phyloP scores from a whole-genome alignment of 2,113 vertebrate species.

The Epinephelus fuscoguttatus region DNA sequence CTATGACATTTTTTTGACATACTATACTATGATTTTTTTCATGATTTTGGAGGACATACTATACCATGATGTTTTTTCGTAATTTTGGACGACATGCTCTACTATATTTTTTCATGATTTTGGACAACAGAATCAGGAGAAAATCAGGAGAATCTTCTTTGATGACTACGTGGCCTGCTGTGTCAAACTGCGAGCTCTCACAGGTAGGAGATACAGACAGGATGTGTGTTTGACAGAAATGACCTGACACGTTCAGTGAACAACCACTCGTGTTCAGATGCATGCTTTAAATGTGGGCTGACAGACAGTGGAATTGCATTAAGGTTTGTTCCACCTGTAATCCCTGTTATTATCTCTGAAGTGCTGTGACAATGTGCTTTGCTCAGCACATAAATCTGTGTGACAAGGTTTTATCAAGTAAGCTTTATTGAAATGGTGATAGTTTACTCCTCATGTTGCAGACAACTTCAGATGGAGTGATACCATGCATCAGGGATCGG shows the following conservation, averaged over 20 bases:
- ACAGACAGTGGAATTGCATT: too few relatives aligned
- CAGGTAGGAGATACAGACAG: conserved; percentile 81
- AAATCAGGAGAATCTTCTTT: conserved; percentile 86
- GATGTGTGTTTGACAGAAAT: too few relatives aligned
- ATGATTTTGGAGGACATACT: too few relatives aligned
- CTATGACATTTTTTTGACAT: too few relatives aligned
- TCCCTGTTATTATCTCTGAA: neutral
- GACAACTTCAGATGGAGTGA: conserved; percentile 91
- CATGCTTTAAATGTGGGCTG: too few relatives aligned
- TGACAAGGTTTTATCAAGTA: neutral
- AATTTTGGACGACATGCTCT: too few relatives aligned
- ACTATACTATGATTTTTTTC: too few relatives aligned
- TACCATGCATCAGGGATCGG: conserved; percentile 88
- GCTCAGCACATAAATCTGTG: too few relatives aligned
- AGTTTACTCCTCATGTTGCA: conserved; percentile 66
- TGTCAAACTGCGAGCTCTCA: conserved; percentile 89
- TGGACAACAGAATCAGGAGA: too few relatives aligned
- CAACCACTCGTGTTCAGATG: neutral
- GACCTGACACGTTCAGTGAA: neutral
- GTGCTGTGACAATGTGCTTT: too few relatives aligned
- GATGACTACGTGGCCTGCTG: conserved; percentile 96
- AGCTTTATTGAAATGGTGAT: neutral
- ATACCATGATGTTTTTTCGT: too few relatives aligned
- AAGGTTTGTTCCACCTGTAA: neutral
- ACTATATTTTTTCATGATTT: too few relatives aligned